Base-by-base conservation (phyloP, 92 coral and sea anemone species). In the Parazoanthus atlanticus region DNA sequence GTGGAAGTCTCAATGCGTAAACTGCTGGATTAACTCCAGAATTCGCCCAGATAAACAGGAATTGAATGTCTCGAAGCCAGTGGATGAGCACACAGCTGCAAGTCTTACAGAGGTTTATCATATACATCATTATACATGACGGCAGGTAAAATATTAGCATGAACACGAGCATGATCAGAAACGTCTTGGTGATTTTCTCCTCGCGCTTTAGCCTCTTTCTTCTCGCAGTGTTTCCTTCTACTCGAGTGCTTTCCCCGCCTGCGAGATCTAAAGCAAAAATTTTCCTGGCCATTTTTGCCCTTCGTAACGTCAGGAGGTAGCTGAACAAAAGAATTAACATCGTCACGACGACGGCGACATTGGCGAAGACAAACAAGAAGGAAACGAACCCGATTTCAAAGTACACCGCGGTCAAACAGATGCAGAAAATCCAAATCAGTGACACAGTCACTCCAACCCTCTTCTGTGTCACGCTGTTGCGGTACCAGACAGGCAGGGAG, bases 1-100 rank as follows among this genome's bases (percentile, higher is more conserved):
- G 88, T 36, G 88, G 86, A 32, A 92, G 64, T 71, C 94, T 74
- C 80, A 89, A 78, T 0, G 93, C 95, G 46, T 94, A 94, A 0
- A 94, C 89, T 13, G 90, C 89, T 6, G 97, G 97, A 54, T 94
- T 91, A 54, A 94, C 90, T 26, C 91, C 92, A 1, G 97, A 94
- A 74, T 92, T 94, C 19, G 94, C 92, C 90, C 93, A 89, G 32
- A 94, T 89, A 75, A 94, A 87, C 81, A 93, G 77, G 52, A 94
- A 86, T 25, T 88, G 89, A 25, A 89, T 79, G 66, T 94, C 97
- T 70, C 97, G 90, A n/a, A 91, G 88, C 90, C 94, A 92, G 86
- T 92, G 97, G 16, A 94, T 70, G 26, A 94, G 70, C 26, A 58
- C 90, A 67, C 97, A 94, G 81, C 90, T 89, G 90, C 97, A 94